Percentiles rank a stretch among this genome's conserved stretches.
phyloP scores from a whole-genome alignment of 1,140 invertebrate species.

The Aleiodes sp. region DNA sequence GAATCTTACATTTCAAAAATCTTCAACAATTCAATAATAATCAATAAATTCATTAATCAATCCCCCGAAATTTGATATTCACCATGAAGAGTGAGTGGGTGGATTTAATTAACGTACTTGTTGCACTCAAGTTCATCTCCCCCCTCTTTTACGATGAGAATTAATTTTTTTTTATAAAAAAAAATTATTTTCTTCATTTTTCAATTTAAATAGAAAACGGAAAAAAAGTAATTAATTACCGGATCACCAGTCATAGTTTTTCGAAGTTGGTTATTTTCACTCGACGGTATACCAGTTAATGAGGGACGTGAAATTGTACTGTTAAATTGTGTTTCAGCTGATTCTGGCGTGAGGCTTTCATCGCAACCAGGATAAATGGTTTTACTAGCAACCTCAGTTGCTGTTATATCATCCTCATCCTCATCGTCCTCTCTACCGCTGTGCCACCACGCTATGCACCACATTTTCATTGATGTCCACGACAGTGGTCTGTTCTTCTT shows the following conservation, averaged over 20 bases:
- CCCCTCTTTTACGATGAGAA: no score
- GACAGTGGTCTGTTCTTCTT: slow-evolving; percentile 66
- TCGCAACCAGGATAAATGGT: slow-evolving; percentile 75
- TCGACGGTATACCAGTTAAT: slow-evolving; percentile 81
- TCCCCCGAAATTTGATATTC: no score
- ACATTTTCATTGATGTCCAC: slow-evolving; percentile 74
- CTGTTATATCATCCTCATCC: slow-evolving; percentile 74
- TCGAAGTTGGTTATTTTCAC: slow-evolving; percentile 23
- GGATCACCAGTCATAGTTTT: slow-evolving; percentile 25
- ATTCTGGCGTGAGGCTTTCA: slow-evolving; percentile 78
- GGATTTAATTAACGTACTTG: no score
- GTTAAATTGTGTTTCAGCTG: slow-evolving; percentile 85
- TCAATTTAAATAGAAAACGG: neutral
- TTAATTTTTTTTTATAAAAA: no score
- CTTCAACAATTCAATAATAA: no score
- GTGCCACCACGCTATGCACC: slow-evolving; percentile 88
- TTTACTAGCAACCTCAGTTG: slow-evolving; percentile 70
- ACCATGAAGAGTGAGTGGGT: no score
- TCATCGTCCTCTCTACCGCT: slow-evolving; percentile 82
- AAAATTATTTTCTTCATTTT: no score
- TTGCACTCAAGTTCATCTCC: no score
- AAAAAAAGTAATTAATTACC: neutral
- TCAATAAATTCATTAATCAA: neutral
- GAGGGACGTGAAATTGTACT: slow-evolving; percentile 84
- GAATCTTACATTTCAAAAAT: no score